Percentiles rank a stretch among this genome's conserved stretches.
phyloP scores from a whole-genome alignment of 2,888 invertebrate genomes.

The Oasisia sp. region DNA sequence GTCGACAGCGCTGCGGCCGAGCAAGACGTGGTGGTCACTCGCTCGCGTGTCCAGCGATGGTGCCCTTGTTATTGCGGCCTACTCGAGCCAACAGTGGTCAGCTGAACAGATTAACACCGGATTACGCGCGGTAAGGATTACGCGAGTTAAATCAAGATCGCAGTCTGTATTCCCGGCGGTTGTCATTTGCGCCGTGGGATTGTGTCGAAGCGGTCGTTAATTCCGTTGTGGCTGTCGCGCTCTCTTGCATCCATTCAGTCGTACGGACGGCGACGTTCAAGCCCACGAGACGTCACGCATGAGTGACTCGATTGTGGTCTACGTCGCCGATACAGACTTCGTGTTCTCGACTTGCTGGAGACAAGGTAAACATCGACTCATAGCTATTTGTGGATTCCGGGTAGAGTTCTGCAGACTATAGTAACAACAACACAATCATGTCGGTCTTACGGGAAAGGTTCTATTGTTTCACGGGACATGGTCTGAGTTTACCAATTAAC shows the following conservation, averaged over 20 bases:
- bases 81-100: neutral
- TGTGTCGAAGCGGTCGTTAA: neutral
- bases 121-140: neutral
- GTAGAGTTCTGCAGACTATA: neutral
- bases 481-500: neutral
- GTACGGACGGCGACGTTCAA: neutral
- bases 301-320: neutral
- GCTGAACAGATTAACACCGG: slow-evolving; percentile 1
- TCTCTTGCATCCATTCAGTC: neutral
- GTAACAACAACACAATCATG: neutral
- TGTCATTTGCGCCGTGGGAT: neutral
- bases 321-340: neutral
- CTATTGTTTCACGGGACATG: neutral
- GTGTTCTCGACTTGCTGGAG: neutral
- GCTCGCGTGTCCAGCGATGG: neutral
- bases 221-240: neutral
- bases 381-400: neutral
- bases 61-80: neutral
- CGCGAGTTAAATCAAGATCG: neutral
- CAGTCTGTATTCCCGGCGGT: neutral
- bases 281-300: neutral
- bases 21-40: neutral
- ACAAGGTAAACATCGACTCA: neutral
- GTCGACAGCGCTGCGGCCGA: slow-evolving; percentile 31
- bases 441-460: neutral